Conservation (phyloP, 1,140 invertebrate species). For the Drosophila quadrilineata region DNA sequence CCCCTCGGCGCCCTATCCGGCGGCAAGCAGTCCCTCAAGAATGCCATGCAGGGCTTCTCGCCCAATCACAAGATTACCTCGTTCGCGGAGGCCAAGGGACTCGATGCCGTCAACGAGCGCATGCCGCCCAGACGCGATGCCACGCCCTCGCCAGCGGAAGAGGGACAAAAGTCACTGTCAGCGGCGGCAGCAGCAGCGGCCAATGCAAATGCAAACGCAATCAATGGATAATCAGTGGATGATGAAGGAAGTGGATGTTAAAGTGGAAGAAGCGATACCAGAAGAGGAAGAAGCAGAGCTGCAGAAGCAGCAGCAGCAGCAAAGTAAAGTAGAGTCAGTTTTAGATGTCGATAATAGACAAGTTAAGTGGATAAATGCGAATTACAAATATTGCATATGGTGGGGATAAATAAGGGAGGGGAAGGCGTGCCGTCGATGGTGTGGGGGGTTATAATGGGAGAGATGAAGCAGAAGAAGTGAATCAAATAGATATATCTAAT, state of each 20-base stretch:
- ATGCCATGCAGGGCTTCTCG: slow-evolving; percentile 98
- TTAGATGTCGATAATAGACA: slow-evolving; percentile 53
- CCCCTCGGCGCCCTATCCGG: slow-evolving; percentile 98
- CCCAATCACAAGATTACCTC: slow-evolving; percentile 99
- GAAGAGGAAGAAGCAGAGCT: slow-evolving; percentile 2
- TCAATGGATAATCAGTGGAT: slow-evolving; percentile 80
- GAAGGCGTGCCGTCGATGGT: slow-evolving; percentile 21
- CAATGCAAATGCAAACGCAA: slow-evolving; percentile 80
- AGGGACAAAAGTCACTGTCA: slow-evolving; percentile 68
- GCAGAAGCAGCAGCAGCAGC: neutral
- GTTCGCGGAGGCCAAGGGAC: slow-evolving; percentile 99
- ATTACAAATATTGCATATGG: too few species aligned
- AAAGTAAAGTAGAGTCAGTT: slow-evolving; percentile 45
- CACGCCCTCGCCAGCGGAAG: slow-evolving; percentile 84
- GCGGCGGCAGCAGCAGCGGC: slow-evolving; percentile 75
- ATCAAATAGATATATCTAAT: slow-evolving; percentile 37
- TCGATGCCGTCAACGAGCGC: slow-evolving; percentile 99
- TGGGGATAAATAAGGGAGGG: too few species aligned
- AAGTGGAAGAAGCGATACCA: neutral
- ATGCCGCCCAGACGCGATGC: slow-evolving; percentile 98
- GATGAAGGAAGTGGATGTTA: too few species aligned
- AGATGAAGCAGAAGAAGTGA: slow-evolving; percentile 37
- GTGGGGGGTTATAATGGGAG: too few species aligned
- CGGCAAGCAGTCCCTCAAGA: slow-evolving; percentile 97
- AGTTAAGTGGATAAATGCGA: slow-evolving; percentile 52